phyloP scores from a whole-genome alignment of 2,113 vertebrate species.

The Percopsis transmontana region DNA sequence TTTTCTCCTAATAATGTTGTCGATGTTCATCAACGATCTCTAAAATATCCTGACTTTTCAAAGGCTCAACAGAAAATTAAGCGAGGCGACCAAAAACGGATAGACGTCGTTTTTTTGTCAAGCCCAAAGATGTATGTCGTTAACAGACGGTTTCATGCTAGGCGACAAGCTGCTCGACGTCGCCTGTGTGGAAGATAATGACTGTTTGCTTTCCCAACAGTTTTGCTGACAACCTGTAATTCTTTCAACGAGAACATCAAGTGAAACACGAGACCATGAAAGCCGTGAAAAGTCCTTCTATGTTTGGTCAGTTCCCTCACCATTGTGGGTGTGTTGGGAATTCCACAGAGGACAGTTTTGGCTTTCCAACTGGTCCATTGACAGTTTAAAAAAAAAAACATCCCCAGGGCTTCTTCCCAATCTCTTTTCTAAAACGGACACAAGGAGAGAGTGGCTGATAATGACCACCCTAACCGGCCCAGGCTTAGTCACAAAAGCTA shows the following conservation, averaged over 20 bases:
- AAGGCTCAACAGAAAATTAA: slow-evolving; percentile 6
- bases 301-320: slow-evolving; percentile 24
- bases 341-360: background rate
- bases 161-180: slow-evolving; percentile 64
- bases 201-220: slow-evolving; percentile 64
- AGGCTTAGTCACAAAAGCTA: slow-evolving; percentile 13
- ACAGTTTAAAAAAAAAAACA: background rate
- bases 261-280: slow-evolving; percentile 27
- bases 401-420: slow-evolving; percentile 33
- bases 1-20: no score
- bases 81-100: slow-evolving; percentile 11
- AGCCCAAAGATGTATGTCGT: slow-evolving; percentile 45
- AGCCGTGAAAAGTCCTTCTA: slow-evolving; percentile 8
- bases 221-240: slow-evolving; percentile 65
- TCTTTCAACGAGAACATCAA: slow-evolving; percentile 39
- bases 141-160: slow-evolving; percentile 56
- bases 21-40: background rate
- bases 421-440: slow-evolving; percentile 14
- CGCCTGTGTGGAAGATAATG: slow-evolving; percentile 54
- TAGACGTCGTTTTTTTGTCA: slow-evolving; percentile 39
- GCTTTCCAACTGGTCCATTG: background rate
- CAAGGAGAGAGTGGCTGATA: slow-evolving; percentile 17
- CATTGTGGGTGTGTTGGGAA: slow-evolving; percentile 7
- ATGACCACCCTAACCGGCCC: slow-evolving; percentile 24
- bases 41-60: slow-evolving; percentile 15